A percentile compares a stretch with the other conserved stretches of the same genome.
Evolutionary conservation across 2,113 vertebrate species (phyloP).

Genomic region (Salminus brasiliensis): DNA sequence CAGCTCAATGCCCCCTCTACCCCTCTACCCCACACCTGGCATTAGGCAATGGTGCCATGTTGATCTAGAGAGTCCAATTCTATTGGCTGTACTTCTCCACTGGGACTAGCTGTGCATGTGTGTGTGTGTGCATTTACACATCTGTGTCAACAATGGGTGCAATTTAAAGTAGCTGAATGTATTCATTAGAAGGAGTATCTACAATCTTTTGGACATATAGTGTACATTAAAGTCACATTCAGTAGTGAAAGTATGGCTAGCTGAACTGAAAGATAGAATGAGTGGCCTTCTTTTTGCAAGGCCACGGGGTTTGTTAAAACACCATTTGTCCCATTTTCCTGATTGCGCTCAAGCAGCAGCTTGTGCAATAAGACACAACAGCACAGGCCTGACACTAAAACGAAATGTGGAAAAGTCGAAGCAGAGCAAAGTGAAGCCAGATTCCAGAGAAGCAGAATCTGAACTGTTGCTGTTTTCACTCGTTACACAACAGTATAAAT

Average conservation of each 20-base stretch:
- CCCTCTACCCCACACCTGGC: too few relatives aligned
- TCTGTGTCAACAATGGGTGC: too few relatives aligned
- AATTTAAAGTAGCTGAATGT: too few relatives aligned
- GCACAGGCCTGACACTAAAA: slow-evolving; percentile 17
- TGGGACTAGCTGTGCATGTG: too few relatives aligned
- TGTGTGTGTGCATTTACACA: too few relatives aligned
- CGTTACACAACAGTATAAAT: slow-evolving; percentile 15
- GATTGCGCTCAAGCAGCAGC: slow-evolving; percentile 7
- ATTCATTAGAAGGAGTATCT: too few relatives aligned
- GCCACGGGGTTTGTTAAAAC: not conserved
- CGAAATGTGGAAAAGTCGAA: slow-evolving; percentile 16
- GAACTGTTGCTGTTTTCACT: not conserved
- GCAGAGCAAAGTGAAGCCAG: slow-evolving; percentile 1
- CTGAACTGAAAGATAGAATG: too few relatives aligned
- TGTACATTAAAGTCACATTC: not conserved
- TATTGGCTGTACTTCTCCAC: too few relatives aligned
- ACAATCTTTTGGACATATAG: too few relatives aligned
- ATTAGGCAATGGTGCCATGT: too few relatives aligned
- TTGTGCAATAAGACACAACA: slow-evolving; percentile 18
- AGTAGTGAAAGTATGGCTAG: not conserved
- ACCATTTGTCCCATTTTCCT: slow-evolving; percentile 16
- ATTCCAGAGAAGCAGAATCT: slow-evolving; percentile 11
- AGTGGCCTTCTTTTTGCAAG: not conserved
- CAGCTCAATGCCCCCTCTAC: too few relatives aligned
- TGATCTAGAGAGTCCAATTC: too few relatives aligned